These are phyloP conservation scores for Arrhamphus sclerolepis DNA, from an alignment of 2,797 vertebrate species.

Conservation along the genomic window DNA sequence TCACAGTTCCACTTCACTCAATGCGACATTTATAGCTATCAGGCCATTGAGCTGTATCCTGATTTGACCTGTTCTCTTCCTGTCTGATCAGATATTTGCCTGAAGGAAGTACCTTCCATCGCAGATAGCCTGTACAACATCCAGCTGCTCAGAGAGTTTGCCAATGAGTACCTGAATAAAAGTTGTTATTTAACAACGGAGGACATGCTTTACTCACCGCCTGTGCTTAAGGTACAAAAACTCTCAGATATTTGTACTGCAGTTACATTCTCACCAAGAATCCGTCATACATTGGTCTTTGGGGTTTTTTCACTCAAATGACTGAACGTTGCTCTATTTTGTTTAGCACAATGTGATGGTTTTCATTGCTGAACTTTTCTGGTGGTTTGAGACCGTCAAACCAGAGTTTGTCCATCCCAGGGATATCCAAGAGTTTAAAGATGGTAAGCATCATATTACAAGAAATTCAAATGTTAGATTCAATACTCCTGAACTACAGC, in stretches of 20 bases:
- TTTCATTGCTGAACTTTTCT: conserved; percentile 98
- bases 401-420: conserved; percentile 96
- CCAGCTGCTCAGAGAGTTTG: conserved; percentile 92
- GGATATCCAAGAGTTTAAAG: conserved; percentile 92
- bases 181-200: conserved; percentile 95
- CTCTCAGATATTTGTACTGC: neutral
- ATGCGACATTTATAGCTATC: conserved; percentile 61
- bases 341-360: conserved; percentile 95
- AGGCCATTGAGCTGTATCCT: conserved; percentile 50
- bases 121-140: conserved; percentile 98
- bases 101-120: conserved; percentile 94
- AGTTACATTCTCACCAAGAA: neutral
- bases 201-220: conserved; percentile 94
- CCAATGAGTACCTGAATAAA: conserved; percentile 92
- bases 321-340: conserved; percentile 10
- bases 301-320: too few relatives aligned
- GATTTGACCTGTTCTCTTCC: conserved; percentile 42
- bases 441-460: conserved; percentile 79
- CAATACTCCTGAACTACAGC: neutral
- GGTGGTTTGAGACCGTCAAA: conserved; percentile 98
- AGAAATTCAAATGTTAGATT: neutral
- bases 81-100: conserved; percentile 88
- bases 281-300: too few relatives aligned
- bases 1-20: conserved; percentile 30
- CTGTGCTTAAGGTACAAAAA: conserved; percentile 90